These are phyloP conservation scores for Caenorhabditis parvicauda DNA, from an alignment of 2,888 invertebrate species.

Conservation along the genomic window DNA sequence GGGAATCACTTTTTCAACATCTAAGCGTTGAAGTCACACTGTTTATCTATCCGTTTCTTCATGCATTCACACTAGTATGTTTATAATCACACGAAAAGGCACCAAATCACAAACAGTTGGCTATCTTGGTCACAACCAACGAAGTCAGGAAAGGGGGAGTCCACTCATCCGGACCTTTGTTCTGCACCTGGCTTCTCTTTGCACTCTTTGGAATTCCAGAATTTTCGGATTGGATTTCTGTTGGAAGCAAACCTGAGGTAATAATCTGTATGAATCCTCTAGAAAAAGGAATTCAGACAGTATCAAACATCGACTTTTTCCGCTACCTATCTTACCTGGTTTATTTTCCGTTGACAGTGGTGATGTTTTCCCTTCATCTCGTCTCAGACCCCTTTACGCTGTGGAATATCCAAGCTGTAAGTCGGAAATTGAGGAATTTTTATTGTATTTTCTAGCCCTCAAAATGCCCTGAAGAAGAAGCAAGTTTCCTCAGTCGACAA, in stretches of 20 bases:
- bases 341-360: slow-evolving; percentile 52
- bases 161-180: slow-evolving; percentile 83
- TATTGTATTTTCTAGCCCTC: slow-evolving; percentile 13
- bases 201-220: slow-evolving; percentile 72
- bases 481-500: slow-evolving; percentile 53
- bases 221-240: slow-evolving; percentile 54
- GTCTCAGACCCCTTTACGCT: slow-evolving; percentile 47
- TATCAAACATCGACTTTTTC: slow-evolving; percentile 43
- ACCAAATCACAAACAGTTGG: slow-evolving; percentile 13
- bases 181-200: slow-evolving; percentile 84
- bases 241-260: slow-evolving; percentile 49
- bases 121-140: slow-evolving; percentile 30
- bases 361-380: slow-evolving; percentile 47
- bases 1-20: slow-evolving; percentile 37
- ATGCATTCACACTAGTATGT: slow-evolving; percentile 46
- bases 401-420: slow-evolving; percentile 18
- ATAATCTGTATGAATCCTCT: slow-evolving; percentile 9
- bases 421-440: neutral
- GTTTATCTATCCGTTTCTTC: slow-evolving; percentile 48
- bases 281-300: slow-evolving; percentile 48
- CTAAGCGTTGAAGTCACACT: slow-evolving; percentile 42
- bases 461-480: slow-evolving; percentile 50
- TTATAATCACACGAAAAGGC: neutral
- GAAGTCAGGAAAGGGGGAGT: slow-evolving; percentile 77
- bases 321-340: slow-evolving; percentile 51